A percentile compares a stretch with the other conserved stretches of the same genome.
Conservation (phyloP, 2,797 vertebrate genomes). For the Pseudochirops cupreus region DNA sequence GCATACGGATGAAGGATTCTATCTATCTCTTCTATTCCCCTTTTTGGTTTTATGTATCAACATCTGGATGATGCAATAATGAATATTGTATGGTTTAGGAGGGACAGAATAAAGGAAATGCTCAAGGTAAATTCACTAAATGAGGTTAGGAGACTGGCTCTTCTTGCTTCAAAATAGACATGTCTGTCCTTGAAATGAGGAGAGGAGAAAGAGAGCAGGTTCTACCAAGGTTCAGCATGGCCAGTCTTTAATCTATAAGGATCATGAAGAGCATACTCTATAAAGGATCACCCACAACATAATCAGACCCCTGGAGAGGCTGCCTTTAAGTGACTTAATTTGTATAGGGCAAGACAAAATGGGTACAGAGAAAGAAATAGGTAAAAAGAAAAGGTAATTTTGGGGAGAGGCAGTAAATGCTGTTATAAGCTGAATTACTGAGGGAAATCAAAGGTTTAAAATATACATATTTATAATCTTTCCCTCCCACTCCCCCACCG, state of each 20-base stretch:
- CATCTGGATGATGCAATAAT: not conserved
- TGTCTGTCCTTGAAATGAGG: not conserved
- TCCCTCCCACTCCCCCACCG: not conserved
- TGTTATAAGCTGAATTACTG: not conserved
- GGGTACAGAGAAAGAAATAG: not conserved
- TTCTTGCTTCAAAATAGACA: not conserved
- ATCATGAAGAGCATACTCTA: not conserved
- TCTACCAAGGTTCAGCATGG: not conserved
- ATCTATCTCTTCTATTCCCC: too few species aligned
- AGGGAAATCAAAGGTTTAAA: not conserved
- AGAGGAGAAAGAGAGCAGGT: not conserved
- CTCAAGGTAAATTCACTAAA: not conserved
- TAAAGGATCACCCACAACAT: not conserved
- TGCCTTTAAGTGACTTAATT: not conserved
- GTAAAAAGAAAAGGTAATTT: not conserved
- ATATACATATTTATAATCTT: not conserved
- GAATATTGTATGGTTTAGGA: not conserved
- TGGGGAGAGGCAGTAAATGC: not conserved
- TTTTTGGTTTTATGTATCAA: not conserved
- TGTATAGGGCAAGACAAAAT: not conserved
- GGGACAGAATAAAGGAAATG: not conserved
- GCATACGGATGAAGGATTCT: not conserved
- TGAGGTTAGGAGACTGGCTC: not conserved
- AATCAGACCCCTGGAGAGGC: not conserved
- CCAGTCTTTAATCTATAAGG: not conserved